Conservation (phyloP, 2,888 invertebrate species). For the Aphodius sticticus region DNA sequence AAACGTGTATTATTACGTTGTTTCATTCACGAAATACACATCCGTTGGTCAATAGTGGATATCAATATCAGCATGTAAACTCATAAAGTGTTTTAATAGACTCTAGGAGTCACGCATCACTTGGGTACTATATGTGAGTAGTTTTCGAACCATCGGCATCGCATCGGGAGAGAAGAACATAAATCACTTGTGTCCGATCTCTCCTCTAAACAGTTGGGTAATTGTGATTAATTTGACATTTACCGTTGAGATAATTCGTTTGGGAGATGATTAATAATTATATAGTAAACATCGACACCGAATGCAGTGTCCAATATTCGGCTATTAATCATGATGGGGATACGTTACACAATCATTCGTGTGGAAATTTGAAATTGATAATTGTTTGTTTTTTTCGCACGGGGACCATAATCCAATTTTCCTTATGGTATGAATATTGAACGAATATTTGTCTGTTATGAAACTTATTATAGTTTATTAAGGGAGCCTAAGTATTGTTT, state of each 20-base stretch:
- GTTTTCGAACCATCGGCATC: background rate
- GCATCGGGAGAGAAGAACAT: background rate
- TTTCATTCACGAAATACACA: constrained; percentile 4
- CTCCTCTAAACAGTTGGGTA: constrained; percentile 4
- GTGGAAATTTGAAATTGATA: background rate
- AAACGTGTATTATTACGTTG: background rate
- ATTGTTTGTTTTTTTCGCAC: background rate
- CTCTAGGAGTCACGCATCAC: background rate
- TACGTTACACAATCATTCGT: background rate
- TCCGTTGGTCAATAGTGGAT: background rate
- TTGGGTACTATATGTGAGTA: background rate
- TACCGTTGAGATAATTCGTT: background rate
- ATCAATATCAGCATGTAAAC: constrained; percentile 4
- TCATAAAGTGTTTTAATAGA: background rate
- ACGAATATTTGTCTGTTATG: too few species aligned
- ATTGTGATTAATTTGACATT: constrained; percentile 4
- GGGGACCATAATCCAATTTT: background rate
- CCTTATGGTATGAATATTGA: too few species aligned
- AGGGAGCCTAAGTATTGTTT: too few species aligned
- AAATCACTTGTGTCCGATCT: background rate
- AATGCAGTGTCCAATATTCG: background rate
- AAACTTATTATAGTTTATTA: too few species aligned
- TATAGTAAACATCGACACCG: background rate
- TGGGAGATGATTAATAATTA: background rate
- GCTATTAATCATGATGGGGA: background rate